A percentile compares a stretch with the other conserved stretches of the same genome.
Evolutionary conservation across 2,888 invertebrate genomes (phyloP).

Genomic region (Plebejus melissa): DNA sequence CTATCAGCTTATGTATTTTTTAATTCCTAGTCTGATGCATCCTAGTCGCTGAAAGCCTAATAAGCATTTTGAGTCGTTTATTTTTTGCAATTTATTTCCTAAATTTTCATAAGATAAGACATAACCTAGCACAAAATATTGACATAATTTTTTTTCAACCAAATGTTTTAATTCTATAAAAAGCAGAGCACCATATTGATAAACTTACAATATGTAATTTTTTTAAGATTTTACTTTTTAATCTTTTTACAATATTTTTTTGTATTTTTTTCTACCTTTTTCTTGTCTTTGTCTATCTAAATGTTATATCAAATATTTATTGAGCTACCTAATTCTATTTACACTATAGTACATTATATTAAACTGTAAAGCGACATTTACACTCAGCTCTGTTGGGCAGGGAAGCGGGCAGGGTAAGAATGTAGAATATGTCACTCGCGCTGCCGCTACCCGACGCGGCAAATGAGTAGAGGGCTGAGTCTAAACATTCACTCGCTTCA

Average conservation of each 20-base stretch:
- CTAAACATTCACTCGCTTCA: too few relatives aligned
- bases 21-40: too few relatives aligned
- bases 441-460: too few relatives aligned
- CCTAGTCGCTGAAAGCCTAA: background rate
- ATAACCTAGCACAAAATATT: background rate
- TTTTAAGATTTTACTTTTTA: constrained; percentile 17
- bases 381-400: too few relatives aligned
- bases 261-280: constrained; percentile 26
- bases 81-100: background rate
- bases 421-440: too few relatives aligned
- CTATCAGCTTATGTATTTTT: too few relatives aligned
- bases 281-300: constrained; percentile 25
- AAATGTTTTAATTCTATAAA: background rate
- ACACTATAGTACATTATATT: constrained; percentile 34
- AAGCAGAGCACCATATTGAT: constrained; percentile 14
- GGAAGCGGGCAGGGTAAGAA: too few relatives aligned
- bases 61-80: background rate
- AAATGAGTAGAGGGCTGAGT: too few relatives aligned
- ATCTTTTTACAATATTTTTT: background rate
- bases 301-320: constrained; percentile 19
- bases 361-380: constrained; percentile 35
- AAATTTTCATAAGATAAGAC: background rate
- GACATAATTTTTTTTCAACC: background rate
- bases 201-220: constrained; percentile 1
- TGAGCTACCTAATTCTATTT: constrained; percentile 22